Base-by-base conservation (phyloP, 1,140 invertebrate species). In the Neodiprion pinetum region DNA sequence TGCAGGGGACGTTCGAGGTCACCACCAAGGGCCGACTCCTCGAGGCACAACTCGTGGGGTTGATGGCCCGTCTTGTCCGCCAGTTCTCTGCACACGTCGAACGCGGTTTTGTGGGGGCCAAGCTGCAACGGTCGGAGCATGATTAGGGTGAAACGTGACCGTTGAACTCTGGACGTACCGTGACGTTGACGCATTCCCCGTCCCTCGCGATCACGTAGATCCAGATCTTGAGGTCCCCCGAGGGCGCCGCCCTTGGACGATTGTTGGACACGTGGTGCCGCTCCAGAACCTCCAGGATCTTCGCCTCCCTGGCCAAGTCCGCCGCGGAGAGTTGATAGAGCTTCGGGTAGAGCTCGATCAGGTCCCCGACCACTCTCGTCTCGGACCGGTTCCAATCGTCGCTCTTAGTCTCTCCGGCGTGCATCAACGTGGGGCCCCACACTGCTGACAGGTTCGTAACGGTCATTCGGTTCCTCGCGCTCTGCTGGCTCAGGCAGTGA, bases 401-500 rank as follows among this genome's bases (percentile, higher is more conserved):
- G 8, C 82, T 81, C 72, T 79, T 85, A 74, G 80, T 86, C 75
- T 89, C 91, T 66, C 93, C 92, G 5, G 92, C 90, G 75, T 94
- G 93, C 91, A 96, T 92, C 67, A 96, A 86, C 7, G 94, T 96
- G 2, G 95, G 95, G 1, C 94, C 95, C 94, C 95, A 96, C 65
- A 96, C 92, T 1, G 95, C 91, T 7, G 95, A 93, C n/a, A 96
- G 87, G 85, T 96, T 97, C 69, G 93, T 92, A 0, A 93, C 90
- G 66, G 89, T 92, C 95, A 97, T 97, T 67, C 93, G 90, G 83
- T 96, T 96, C 70, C 91, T 91, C 5, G 92, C 88, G 78, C 91
- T 90, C 83, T 95, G 93, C 1, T 92, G 92, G 76, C 92, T 92
- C n/a, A 97, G 90, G 78, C 94, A 95, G 82, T 94, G 90, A 47